Percentiles rank a stretch among this genome's conserved stretches.
These are phyloP conservation scores for Halcyon smyrnensis DNA, from an alignment of 2,797 vertebrate species.

Conservation along the genomic window DNA sequence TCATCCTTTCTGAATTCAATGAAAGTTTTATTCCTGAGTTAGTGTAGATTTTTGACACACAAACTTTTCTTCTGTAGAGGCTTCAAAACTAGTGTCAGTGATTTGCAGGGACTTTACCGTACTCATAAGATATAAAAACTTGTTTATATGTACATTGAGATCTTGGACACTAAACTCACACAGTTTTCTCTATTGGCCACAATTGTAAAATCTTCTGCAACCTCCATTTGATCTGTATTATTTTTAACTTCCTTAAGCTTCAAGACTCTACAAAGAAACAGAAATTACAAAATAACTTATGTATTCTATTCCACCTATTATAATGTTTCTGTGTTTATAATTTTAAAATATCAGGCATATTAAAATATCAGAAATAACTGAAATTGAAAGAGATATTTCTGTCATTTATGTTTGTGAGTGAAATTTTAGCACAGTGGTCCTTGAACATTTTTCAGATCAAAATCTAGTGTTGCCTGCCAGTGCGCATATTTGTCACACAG, in stretches of 20 bases:
- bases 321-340: neutral
- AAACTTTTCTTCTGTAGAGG: neutral
- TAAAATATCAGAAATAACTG: neutral
- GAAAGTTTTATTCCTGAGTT: neutral
- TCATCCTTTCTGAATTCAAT: neutral
- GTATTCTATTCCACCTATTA: neutral
- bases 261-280: slow-evolving; percentile 83
- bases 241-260: slow-evolving; percentile 85
- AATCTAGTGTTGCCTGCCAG: neutral
- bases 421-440: neutral
- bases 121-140: neutral
- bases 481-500: neutral
- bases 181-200: slow-evolving; percentile 80
- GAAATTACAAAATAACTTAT: slow-evolving; percentile 17
- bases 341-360: neutral
- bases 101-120: neutral
- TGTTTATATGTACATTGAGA: neutral
- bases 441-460: neutral
- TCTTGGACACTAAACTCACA: slow-evolving; percentile 78
- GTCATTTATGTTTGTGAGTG: neutral
- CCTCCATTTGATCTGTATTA: slow-evolving; percentile 78
- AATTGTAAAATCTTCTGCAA: slow-evolving; percentile 90
- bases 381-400: neutral
- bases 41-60: neutral
- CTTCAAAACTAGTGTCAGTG: neutral